A percentile compares a stretch with the other conserved stretches of the same genome.
Conservation (phyloP, 1,140 invertebrate genomes). For the Cephus cinctus region DNA sequence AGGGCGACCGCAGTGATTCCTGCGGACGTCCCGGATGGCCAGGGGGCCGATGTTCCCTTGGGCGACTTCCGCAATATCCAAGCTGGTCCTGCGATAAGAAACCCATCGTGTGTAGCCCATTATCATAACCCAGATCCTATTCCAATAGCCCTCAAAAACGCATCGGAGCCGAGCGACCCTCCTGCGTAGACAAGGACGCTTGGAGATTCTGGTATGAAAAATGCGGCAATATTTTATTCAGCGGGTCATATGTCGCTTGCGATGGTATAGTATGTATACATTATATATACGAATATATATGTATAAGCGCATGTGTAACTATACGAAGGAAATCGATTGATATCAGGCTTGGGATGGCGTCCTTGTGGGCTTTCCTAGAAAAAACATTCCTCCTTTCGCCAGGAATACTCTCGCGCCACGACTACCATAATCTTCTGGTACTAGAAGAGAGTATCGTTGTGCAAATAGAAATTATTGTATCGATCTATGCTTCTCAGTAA, state of each 20-base stretch:
- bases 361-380: too few relatives aligned
- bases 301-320: neutral
- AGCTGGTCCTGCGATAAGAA: neutral
- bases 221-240: neutral
- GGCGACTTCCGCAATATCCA: neutral
- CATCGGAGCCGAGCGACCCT: too few relatives aligned
- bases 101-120: neutral
- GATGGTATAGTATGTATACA: neutral
- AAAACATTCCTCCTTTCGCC: too few relatives aligned
- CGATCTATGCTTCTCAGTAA: too few relatives aligned
- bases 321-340: conserved; percentile 7
- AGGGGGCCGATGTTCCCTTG: neutral
- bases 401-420: too few relatives aligned
- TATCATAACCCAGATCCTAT: neutral
- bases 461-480: too few relatives aligned
- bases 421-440: too few relatives aligned
- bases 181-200: neutral
- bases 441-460: too few relatives aligned
- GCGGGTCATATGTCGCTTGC: neutral
- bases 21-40: too few relatives aligned
- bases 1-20: too few relatives aligned
- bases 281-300: too few relatives aligned
- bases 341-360: too few relatives aligned
- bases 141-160: neutral
- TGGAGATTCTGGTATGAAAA: neutral